Percentiles rank a stretch among this genome's conserved stretches.
phyloP scores from a whole-genome alignment of 2,797 vertebrate genomes.

The Adrianichthys oophorus region DNA sequence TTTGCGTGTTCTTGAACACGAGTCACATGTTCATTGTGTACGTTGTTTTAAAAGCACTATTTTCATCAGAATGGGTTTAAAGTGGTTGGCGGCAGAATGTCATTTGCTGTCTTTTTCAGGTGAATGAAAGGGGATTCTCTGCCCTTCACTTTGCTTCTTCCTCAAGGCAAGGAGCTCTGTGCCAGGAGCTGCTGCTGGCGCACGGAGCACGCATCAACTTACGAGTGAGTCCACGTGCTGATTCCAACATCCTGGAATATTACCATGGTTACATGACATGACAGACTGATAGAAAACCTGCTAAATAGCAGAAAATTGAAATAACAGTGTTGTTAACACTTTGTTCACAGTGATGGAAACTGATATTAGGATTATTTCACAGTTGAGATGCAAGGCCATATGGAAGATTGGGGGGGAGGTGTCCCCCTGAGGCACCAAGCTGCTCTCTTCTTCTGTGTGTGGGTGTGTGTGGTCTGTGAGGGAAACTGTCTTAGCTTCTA shows the following conservation, averaged over 20 bases:
- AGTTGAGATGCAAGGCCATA: constrained; percentile 62
- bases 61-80: too few species aligned
- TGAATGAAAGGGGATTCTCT: constrained; percentile 92
- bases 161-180: constrained; percentile 92
- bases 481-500: constrained; percentile 9
- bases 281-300: neutral
- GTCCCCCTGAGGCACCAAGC: constrained; percentile 62
- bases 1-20: too few species aligned
- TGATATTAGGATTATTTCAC: constrained; percentile 39
- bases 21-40: too few species aligned
- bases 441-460: constrained; percentile 51
- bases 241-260: neutral
- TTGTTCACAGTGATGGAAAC: constrained; percentile 54
- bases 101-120: constrained; percentile 46
- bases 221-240: constrained; percentile 69
- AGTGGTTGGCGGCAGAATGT: neutral
- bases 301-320: constrained; percentile 2
- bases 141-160: constrained; percentile 95
- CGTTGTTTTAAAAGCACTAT: too few species aligned
- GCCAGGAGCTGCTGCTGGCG: constrained; percentile 91
- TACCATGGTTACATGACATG: too few species aligned
- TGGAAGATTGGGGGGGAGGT: constrained; percentile 41
- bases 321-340: constrained; percentile 41
- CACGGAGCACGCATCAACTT: constrained; percentile 92
- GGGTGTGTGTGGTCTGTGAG: constrained; percentile 20